Evolutionary conservation across 2,888 invertebrate genomes (phyloP), one percentile per base, ranked within the genome.

Genomic region (Drosophila atripex): DNA sequence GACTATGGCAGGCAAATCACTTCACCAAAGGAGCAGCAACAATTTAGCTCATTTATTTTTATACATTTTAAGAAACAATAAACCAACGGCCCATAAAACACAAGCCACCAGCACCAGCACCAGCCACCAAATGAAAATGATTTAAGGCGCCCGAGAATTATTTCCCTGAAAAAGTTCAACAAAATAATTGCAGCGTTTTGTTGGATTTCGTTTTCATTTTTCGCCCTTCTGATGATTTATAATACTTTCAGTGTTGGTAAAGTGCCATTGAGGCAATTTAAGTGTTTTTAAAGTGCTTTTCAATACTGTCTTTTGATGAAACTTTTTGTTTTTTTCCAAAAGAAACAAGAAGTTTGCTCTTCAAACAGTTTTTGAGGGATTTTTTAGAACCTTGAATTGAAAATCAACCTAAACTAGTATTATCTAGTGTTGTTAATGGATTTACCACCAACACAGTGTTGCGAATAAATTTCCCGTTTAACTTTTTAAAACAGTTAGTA

Each of bases 11-110:
- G 58, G 54, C 50, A 72, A 59, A 72, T 68, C 68, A 68, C 68
- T 68, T 60, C 59, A 47, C 18, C 39, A 21, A 58, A 58, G 60
- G 18, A 56, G 43, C 49, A 53, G 52, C 65, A 78, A 82, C 79
- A 85, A 85, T 83, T 83, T 86, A 83, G 82, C 82, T 80, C 86
- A 83, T 86, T 83, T 83, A 80, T 83, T 83, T 83, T 78, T 85
- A 86, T 83, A 83, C 86, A 86, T 86, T 83, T 83, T 80, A 85
- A 80, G 80, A 83, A 83, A 86, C 86, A 83, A 83, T 83, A 83
- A 83, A 86, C 82, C 82, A 83, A 70, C 83, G 83, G 86, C 70
- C 83, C 82, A 83, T 83, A 83, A 83, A 83, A 86, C 80, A 83
- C 86, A 83, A 86, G 75, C 83, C 76, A 80, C 21, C 21, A 23